phyloP scores from a whole-genome alignment of 2,797 vertebrate species.

The Podargus strigoides region DNA sequence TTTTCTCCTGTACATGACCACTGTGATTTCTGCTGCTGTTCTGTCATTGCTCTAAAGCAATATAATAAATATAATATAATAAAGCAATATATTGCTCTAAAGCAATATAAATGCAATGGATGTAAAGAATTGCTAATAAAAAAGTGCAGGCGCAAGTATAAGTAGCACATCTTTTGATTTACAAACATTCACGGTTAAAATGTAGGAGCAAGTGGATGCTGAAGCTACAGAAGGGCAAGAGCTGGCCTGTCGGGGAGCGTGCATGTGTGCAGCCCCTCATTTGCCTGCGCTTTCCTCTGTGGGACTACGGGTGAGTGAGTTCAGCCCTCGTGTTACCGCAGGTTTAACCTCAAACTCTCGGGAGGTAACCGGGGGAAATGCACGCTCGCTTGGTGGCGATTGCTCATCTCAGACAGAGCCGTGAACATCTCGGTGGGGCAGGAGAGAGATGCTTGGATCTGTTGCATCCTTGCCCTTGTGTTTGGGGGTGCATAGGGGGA shows the following conservation, averaged over 20 bases:
- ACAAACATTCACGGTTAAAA: neutral
- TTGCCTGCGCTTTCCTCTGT: neutral
- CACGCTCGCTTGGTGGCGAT: accelerated
- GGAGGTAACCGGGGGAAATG: neutral
- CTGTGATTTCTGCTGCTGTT: neutral
- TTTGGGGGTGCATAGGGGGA: neutral
- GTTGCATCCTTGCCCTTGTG: neutral
- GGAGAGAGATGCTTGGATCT: neutral
- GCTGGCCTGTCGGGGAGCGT: accelerated
- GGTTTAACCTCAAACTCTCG: neutral
- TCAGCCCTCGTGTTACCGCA: accelerated
- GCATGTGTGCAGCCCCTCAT: neutral
- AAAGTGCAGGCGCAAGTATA: accelerated
- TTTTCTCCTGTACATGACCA: neutral
- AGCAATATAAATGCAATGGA: neutral
- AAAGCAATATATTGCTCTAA: too few species aligned
- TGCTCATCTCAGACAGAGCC: neutral
- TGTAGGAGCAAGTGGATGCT: neutral
- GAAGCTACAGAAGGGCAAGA: neutral
- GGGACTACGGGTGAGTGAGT: neutral
- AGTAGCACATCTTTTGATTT: neutral
- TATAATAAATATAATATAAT: too few species aligned
- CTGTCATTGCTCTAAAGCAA: neutral
- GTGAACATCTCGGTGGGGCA: neutral
- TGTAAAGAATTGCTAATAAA: too few species aligned